Base-by-base conservation (phyloP, 2,797 vertebrate species). In the Muraenolepis orangiensis region DNA sequence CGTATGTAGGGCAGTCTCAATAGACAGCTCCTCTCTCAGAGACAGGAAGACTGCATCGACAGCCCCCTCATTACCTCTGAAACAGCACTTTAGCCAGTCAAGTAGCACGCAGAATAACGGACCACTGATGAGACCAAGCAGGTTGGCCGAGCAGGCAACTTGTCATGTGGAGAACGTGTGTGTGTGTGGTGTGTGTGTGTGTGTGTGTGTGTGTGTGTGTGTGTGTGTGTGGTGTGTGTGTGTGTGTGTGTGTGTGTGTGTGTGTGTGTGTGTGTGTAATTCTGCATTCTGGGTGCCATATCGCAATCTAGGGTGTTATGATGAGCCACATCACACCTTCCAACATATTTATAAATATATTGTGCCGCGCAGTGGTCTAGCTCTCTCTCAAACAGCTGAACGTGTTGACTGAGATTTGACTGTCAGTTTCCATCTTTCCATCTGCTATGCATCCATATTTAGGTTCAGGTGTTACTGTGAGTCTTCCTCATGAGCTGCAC, bases 361-460 rank as follows among this genome's bases (percentile, higher is more conserved):
- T n/a, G n/a, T 57, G 20, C 51, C 51, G 23, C 10, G 46, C 20
- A 3, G 20, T 57, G 46, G 46, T n/a, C 18, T 57, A 20, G 42
- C 42, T 57, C 51, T 7, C n/a, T 57, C 51, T 23, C 51, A 23
- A n/a, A n/a, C 51, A 57, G 51, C 20, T 10, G 20, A 7, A 8
- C 4, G 51, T n/a, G n/a, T 57, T 57, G 51, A 57, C n/a, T n/a
- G n/a, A 57, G 51, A 57, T 23, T 3, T 4, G 32, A 34, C 18
- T 57, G 51, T 57, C 51, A 23, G 51, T 57, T 8, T 57, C n/a
- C 8, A n/a, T 57, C 51, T 23, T 57, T 34, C 32, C 32, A 57
- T 57, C 51, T 57, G 51, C 51, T 23, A 57, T 57, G 51, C 51
- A 57, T 57, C 51, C 51, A n/a, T n/a, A 57, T 57, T 57, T 57